Conservation (phyloP, 2,113 vertebrate species). For the Neomonachus schauinslandi region DNA sequence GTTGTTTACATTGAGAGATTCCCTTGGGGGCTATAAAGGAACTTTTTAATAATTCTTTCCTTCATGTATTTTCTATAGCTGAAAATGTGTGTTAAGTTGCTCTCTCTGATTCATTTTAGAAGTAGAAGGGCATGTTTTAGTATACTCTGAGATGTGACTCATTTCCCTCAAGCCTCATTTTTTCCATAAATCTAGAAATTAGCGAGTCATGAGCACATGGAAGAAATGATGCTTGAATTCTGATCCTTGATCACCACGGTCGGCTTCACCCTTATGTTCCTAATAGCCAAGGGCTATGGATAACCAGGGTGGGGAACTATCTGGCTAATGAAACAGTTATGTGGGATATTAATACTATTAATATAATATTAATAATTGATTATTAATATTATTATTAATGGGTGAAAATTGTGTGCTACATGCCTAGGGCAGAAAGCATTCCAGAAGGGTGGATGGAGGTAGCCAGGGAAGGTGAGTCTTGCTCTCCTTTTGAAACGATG, state of each 20-base stretch:
- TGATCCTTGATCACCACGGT: background rate
- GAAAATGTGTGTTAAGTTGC: background rate
- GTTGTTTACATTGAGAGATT: background rate
- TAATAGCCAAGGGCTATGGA: background rate
- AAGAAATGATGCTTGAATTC: background rate
- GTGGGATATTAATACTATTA: background rate
- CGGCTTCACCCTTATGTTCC: background rate
- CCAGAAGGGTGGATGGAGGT: background rate
- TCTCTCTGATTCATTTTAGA: background rate
- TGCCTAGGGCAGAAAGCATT: background rate
- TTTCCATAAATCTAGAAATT: background rate
- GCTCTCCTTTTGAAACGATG: background rate
- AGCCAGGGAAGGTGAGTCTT: background rate
- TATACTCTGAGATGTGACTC: background rate
- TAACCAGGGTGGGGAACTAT: background rate
- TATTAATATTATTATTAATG: background rate
- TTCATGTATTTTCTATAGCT: background rate
- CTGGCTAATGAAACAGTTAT: background rate
- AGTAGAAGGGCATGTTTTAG: background rate
- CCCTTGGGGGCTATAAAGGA: background rate
- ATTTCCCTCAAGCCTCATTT: background rate
- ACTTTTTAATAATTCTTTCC: background rate
- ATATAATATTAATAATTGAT: background rate
- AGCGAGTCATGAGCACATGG: background rate
- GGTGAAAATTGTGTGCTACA: background rate